Evolutionary conservation across 2,888 invertebrate species (phyloP), one percentile per base, ranked within the genome.

Genomic region (Nymphalis polychloros): DNA sequence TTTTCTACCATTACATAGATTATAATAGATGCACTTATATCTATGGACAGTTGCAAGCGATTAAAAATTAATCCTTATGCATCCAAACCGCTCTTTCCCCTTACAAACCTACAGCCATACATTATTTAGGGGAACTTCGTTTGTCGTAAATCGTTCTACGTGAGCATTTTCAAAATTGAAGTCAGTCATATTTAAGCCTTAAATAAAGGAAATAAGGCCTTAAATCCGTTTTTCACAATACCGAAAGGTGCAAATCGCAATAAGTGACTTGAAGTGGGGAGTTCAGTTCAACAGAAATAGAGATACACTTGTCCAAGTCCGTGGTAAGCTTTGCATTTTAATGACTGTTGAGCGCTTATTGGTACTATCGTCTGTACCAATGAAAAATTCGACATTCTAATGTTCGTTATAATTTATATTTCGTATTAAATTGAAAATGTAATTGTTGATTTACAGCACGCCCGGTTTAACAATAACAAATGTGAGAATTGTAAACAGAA

Each of bases 221-320:
- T n/a, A 59, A 71, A 27, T 64, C n/a, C 10, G 8, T 16, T 59
- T 48, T 17, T 31, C 16, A n/a, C n/a, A 2, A 7, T 17, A 27
- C 48, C 50, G 47, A 68, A 60, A 64, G 67, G 55, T 63, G 64
- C 64, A 59, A 71, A 60, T 63, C 63, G 55, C 50, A 66, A 55
- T 57, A 65, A 59, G 66, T 66, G 66, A 68, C 63, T 60, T 62
- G 46, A 71, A 59, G 66, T 66, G 46, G 61, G 69, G 59, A 49
- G 57, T 57, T 35, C 53, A 70, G 67, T 67, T 68, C 65, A 63
- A 68, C 73, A 70, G 67, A 72, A 73, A 71, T 67, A 69, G 68
- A 68, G 49, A 64, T 69, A 67, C 70, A 67, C 63, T 64, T 69
- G 61, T 59, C 23, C 53, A 69, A 69, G 64, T 65, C 57, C 47